A percentile compares a stretch with the other conserved stretches of the same genome.
Evolutionary conservation across 1,140 invertebrate species (phyloP).

Genomic region (Drosophila parabipectinata): DNA sequence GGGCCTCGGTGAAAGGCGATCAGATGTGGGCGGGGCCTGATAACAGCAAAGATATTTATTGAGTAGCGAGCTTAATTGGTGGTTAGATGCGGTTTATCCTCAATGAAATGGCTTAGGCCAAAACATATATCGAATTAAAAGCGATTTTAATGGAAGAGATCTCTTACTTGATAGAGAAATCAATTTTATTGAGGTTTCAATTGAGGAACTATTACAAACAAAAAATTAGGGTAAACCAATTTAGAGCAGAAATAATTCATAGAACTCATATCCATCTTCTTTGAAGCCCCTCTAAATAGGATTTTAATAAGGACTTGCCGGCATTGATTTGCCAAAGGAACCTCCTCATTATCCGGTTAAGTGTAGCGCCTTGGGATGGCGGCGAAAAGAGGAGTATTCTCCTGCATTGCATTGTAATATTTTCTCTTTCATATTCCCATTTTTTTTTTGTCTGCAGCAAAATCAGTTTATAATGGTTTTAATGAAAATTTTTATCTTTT

Average conservation of each 20-base stretch:
- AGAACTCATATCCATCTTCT: not conserved
- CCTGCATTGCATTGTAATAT: slow-evolving; percentile 22
- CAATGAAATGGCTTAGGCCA: slow-evolving; percentile 27
- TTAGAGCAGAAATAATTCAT: not conserved
- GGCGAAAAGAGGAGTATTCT: slow-evolving; percentile 5
- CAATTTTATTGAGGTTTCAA: slow-evolving; percentile 11
- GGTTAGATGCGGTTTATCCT: slow-evolving; percentile 34
- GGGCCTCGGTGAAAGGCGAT: slow-evolving; percentile 49
- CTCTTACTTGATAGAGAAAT: slow-evolving; percentile 25
- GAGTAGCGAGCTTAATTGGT: slow-evolving; percentile 37
- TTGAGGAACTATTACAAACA: not conserved
- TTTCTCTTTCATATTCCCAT: slow-evolving; percentile 27
- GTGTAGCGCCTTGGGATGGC: slow-evolving; percentile 22
- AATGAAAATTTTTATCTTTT: slow-evolving; percentile 81
- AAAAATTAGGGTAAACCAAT: not conserved
- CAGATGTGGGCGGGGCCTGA: slow-evolving; percentile 39
- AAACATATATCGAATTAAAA: slow-evolving; percentile 19
- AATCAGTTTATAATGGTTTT: slow-evolving; percentile 74
- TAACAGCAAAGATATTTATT: slow-evolving; percentile 38
- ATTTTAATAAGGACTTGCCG: slow-evolving; percentile 10
- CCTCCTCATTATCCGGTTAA: slow-evolving; percentile 39
- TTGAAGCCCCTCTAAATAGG: not conserved
- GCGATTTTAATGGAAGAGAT: slow-evolving; percentile 10
- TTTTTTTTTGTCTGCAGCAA: slow-evolving; percentile 41
- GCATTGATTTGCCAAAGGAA: slow-evolving; percentile 31